Evolutionary conservation across 2,113 vertebrate genomes (phyloP).

Genomic region (Lethenteron camtschaticum): DNA sequence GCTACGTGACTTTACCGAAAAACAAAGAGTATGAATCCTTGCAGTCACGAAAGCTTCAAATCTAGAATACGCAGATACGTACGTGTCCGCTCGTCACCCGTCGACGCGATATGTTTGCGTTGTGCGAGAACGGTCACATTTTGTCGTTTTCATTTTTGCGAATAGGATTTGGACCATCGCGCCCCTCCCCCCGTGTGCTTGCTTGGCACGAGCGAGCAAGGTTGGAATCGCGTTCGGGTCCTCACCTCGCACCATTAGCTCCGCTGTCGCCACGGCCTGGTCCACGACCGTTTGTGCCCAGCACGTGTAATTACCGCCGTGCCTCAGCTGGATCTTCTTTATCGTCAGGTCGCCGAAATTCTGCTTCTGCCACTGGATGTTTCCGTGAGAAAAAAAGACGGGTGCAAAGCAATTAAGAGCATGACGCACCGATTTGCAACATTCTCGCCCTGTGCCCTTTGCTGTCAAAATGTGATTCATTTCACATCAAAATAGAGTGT

Average conservation of each 20-base stretch:
- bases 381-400: neutral
- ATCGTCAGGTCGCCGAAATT: conserved; percentile 45
- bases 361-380: conserved; percentile 19
- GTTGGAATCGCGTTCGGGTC: neutral
- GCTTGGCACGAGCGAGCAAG: too few relatives aligned
- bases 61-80: too few relatives aligned
- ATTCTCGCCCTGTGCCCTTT: neutral
- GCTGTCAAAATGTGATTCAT: neutral
- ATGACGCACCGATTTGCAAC: neutral
- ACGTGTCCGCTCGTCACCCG: too few relatives aligned
- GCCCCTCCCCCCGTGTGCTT: too few relatives aligned
- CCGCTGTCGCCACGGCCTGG: conserved; percentile 54
- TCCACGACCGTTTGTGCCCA: conserved; percentile 76
- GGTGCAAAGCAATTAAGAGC: neutral
- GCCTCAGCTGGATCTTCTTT: conserved; percentile 53
- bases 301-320: conserved; percentile 62
- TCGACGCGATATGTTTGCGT: too few relatives aligned
- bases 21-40: too few relatives aligned
- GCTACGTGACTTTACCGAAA: too few relatives aligned
- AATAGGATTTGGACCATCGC: too few relatives aligned
- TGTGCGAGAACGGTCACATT: too few relatives aligned
- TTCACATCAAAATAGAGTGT: neutral
- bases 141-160: too few relatives aligned
- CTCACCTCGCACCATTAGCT: conserved; percentile 80
- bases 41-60: too few relatives aligned